phyloP scores from a whole-genome alignment of 2,888 invertebrate genomes.

The Timandra comae region DNA sequence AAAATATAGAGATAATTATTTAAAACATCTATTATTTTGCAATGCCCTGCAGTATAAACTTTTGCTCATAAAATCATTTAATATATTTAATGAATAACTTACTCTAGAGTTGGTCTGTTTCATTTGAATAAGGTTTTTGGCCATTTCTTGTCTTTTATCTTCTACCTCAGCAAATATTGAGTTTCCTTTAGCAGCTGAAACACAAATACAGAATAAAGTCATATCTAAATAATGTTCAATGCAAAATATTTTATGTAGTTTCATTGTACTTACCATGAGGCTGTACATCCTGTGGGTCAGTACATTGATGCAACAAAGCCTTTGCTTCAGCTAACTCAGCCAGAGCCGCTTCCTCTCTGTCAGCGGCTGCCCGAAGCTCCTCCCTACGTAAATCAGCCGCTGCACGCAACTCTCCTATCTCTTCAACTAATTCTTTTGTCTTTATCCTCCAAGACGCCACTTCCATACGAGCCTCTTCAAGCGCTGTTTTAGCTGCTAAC shows the following conservation, averaged over 20 bases:
- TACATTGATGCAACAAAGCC: conserved; percentile 55
- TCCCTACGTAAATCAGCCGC: conserved; percentile 53
- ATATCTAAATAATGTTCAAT: too few species aligned
- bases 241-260: background rate
- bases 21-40: too few species aligned
- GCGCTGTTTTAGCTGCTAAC: conserved; percentile 38
- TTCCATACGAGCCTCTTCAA: conserved; percentile 49
- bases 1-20: too few species aligned
- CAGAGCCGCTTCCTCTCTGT: conserved; percentile 52
- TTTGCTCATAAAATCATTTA: background rate
- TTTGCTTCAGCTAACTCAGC: conserved; percentile 58
- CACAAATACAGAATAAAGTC: conserved; percentile 12
- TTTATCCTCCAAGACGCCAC: conserved; percentile 50
- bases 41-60: too few species aligned
- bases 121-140: conserved; percentile 73
- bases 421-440: conserved; percentile 49
- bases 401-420: conserved; percentile 51
- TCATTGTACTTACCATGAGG: conserved; percentile 61
- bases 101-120: conserved; percentile 76
- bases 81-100: conserved; percentile 18
- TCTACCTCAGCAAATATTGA: conserved; percentile 81
- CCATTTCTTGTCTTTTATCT: conserved; percentile 80
- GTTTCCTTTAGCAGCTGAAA: conserved; percentile 78
- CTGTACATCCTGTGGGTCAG: conserved; percentile 48
- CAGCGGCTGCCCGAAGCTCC: conserved; percentile 48